Evolutionary conservation across 2,888 invertebrate species (phyloP).

Genomic region (Trichogramma dendrolimi): DNA sequence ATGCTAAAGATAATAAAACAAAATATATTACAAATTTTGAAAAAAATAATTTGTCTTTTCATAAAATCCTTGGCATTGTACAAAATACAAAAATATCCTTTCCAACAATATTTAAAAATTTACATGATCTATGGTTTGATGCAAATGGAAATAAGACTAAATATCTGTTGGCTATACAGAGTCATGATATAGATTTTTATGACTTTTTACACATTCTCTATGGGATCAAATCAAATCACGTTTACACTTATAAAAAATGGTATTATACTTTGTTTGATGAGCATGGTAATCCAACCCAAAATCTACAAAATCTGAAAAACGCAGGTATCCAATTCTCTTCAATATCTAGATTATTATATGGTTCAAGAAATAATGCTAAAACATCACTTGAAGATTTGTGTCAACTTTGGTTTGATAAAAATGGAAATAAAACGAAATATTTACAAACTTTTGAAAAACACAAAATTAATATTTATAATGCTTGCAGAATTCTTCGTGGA

Average conservation of each 20-base stretch:
- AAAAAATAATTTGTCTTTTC: constrained; percentile 34
- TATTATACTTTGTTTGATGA: constrained; percentile 35
- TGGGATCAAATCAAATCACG: constrained; percentile 13
- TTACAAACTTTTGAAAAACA: constrained; percentile 13
- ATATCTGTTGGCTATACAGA: constrained; percentile 16
- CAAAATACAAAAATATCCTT: constrained; percentile 29
- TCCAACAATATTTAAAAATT: constrained; percentile 37
- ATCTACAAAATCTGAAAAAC: constrained; percentile 23
- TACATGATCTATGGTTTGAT: constrained; percentile 37
- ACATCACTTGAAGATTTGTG: constrained; percentile 39
- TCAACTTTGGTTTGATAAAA: constrained; percentile 34
- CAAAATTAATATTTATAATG: constrained; percentile 12
- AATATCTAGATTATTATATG: constrained; percentile 36
- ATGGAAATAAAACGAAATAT: constrained; percentile 14
- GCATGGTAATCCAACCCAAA: constrained; percentile 21
- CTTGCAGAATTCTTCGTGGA: constrained; percentile 30
- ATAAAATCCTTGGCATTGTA: constrained; percentile 35
- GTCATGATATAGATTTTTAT: constrained; percentile 31
- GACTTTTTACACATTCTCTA: neutral
- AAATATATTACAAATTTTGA: constrained; percentile 19
- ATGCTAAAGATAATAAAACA: constrained; percentile 34
- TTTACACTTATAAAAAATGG: constrained; percentile 37
- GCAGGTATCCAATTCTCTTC: constrained; percentile 31
- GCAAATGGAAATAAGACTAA: constrained; percentile 19
- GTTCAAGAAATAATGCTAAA: constrained; percentile 32